phyloP scores from a whole-genome alignment of 2,797 vertebrate genomes.

The Spatula clypeata region DNA sequence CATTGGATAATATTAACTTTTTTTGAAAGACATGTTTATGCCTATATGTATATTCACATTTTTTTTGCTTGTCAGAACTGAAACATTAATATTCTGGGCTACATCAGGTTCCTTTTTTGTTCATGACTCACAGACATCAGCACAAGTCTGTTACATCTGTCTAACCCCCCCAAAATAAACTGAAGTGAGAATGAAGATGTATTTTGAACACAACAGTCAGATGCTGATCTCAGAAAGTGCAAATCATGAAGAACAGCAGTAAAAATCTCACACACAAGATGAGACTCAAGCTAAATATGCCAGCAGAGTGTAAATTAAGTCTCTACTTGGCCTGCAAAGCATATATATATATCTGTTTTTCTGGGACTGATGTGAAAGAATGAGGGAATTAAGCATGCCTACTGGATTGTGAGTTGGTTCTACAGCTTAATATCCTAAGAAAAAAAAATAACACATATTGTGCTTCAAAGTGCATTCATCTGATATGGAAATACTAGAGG shows the following conservation, averaged over 20 bases:
- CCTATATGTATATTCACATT: not conserved
- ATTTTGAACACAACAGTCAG: slow-evolving; percentile 40
- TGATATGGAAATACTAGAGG: slow-evolving; percentile 58
- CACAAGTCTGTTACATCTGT: slow-evolving; percentile 56
- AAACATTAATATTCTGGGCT: not conserved
- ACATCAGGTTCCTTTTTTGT: not conserved
- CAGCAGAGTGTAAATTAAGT: slow-evolving; percentile 22
- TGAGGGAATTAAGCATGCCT: not conserved
- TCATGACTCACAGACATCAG: slow-evolving; percentile 10
- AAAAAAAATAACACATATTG: not conserved
- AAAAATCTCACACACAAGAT: not conserved
- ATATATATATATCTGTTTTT: not conserved
- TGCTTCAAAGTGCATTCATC: slow-evolving; percentile 39
- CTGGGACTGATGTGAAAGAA: not conserved
- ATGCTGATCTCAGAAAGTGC: slow-evolving; percentile 9
- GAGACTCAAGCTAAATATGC: slow-evolving; percentile 7
- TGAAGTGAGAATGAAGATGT: slow-evolving; percentile 16
- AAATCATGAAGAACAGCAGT: not conserved
- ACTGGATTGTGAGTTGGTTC: not conserved
- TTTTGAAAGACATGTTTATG: not conserved
- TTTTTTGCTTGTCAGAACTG: not conserved
- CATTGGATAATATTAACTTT: not conserved
- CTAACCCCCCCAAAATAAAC: slow-evolving; percentile 52
- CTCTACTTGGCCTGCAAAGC: not conserved
- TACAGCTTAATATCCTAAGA: not conserved